Evolutionary conservation across 2,113 vertebrate genomes (phyloP).

Genomic region (Gracilinanus agilis): DNA sequence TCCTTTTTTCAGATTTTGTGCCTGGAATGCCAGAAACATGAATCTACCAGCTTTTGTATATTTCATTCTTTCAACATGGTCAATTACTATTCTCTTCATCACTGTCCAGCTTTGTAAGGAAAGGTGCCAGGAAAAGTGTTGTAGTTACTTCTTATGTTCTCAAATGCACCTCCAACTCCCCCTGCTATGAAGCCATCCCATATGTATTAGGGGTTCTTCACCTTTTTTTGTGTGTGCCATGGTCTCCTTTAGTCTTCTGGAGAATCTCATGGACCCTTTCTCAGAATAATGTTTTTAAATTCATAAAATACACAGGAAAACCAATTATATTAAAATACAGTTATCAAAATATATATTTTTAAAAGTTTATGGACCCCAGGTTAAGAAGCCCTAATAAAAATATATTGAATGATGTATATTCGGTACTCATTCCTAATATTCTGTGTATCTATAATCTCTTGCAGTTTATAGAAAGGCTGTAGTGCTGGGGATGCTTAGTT

Average conservation of each 20-base stretch:
- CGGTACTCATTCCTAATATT: not conserved
- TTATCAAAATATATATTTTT: not conserved
- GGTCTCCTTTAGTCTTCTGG: not conserved
- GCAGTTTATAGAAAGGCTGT: not conserved
- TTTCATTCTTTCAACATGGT: not conserved
- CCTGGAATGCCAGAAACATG: not conserved
- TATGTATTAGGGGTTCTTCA: not conserved
- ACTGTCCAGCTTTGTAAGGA: not conserved
- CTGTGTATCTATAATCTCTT: not conserved
- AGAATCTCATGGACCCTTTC: slow-evolving; percentile 13
- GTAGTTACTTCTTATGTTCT: not conserved
- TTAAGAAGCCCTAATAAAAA: not conserved
- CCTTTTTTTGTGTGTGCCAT: not conserved
- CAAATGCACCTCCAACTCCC: not conserved
- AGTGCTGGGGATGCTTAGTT: not conserved
- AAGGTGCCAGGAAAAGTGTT: not conserved
- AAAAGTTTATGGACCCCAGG: not conserved
- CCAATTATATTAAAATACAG: not conserved
- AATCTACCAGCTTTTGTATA: not conserved
- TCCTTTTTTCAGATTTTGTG: not conserved
- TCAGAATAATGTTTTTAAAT: not conserved
- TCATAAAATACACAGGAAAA: not conserved
- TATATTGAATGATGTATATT: not conserved
- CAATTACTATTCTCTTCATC: not conserved
- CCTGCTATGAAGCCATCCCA: not conserved